Percentiles rank a stretch among this genome's conserved stretches.
Evolutionary conservation across 1,140 invertebrate genomes (phyloP).

Genomic region (Mactra quadrangularis): DNA sequence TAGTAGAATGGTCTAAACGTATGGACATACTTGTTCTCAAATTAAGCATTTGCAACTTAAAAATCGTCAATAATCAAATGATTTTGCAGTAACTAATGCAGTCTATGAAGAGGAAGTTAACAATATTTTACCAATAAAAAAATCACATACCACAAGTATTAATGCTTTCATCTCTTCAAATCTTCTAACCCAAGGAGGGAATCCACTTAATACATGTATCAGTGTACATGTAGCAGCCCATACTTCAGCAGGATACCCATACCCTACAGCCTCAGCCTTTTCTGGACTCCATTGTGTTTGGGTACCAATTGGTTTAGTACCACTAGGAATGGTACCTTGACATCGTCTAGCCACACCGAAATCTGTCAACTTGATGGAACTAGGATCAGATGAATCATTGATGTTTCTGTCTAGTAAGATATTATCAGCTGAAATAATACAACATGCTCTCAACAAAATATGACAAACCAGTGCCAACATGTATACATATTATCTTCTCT

Average conservation of each 20-base stretch:
- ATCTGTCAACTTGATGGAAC: constrained; percentile 71
- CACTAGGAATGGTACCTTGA: constrained; percentile 48
- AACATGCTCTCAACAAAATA: background rate
- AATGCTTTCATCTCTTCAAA: constrained; percentile 66
- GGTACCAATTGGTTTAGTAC: constrained; percentile 68
- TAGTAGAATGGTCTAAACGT: too few relatives aligned
- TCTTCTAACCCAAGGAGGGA: constrained; percentile 75
- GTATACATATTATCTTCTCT: too few relatives aligned
- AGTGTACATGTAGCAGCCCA: constrained; percentile 79
- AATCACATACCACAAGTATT: constrained; percentile 76
- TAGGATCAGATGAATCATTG: constrained; percentile 37
- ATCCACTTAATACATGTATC: constrained; percentile 77
- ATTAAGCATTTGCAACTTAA: too few relatives aligned
- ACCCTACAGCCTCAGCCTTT: constrained; percentile 75
- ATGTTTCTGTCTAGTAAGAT: constrained; percentile 68
- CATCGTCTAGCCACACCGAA: constrained; percentile 74
- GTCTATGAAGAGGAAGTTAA: too few relatives aligned
- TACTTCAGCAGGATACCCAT: constrained; percentile 77
- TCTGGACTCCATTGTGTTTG: constrained; percentile 80
- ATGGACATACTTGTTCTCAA: too few relatives aligned
- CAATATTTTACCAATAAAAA: too few relatives aligned
- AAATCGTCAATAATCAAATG: too few relatives aligned
- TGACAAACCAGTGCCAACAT: too few relatives aligned
- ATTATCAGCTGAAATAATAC: constrained; percentile 79
- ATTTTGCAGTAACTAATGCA: too few relatives aligned